Conservation (phyloP, 2,797 vertebrate species). For the Cryptoprocta ferox region DNA sequence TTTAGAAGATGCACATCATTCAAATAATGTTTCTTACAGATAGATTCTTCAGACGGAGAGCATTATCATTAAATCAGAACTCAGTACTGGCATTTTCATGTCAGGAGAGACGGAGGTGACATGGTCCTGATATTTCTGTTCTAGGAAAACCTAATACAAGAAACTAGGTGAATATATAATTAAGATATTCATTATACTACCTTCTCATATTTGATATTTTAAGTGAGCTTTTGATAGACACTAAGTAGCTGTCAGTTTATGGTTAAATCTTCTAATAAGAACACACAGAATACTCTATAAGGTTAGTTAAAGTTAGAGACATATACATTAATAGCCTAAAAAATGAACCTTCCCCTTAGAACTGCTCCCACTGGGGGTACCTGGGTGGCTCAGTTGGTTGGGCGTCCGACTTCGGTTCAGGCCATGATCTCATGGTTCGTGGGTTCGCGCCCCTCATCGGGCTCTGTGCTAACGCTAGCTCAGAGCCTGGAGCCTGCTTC, state of each 20-base stretch:
- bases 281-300: constrained; percentile 16
- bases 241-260: constrained; percentile 55
- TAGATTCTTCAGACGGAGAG: constrained; percentile 29
- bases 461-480: no score
- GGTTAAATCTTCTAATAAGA: constrained; percentile 48
- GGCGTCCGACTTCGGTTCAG: no score
- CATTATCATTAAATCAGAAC: constrained; percentile 62
- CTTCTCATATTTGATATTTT: constrained; percentile 39
- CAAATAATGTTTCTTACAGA: constrained; percentile 47
- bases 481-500: no score
- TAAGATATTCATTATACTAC: constrained; percentile 65
- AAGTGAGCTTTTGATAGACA: constrained; percentile 53
- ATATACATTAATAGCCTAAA: background rate
- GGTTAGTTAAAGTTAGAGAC: background rate
- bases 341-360: background rate
- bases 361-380: background rate
- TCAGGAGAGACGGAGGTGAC: constrained; percentile 29
- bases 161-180: constrained; percentile 59
- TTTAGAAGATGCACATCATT: constrained; percentile 57
- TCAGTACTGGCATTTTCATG: constrained; percentile 11
- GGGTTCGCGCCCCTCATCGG: no score
- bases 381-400: no score
- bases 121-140: constrained; percentile 54
- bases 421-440: no score
- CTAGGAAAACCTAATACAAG: constrained; percentile 59